Evolutionary conservation across 2,888 invertebrate genomes (phyloP).

Genomic region (Scaeva pyrastri): DNA sequence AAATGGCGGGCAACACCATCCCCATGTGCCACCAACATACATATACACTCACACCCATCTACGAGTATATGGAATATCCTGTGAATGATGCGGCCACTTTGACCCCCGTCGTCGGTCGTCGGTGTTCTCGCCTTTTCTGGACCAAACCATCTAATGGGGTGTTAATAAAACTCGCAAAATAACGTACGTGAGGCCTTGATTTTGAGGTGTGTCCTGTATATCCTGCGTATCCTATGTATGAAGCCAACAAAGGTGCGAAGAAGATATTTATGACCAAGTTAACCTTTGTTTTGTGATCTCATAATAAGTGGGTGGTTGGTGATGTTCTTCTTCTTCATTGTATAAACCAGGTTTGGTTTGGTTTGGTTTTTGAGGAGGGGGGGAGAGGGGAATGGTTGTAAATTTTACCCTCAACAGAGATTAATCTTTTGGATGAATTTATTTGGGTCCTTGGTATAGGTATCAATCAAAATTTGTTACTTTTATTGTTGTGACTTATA

Average conservation of each 20-base stretch:
- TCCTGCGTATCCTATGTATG: not conserved
- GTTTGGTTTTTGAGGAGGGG: not conserved
- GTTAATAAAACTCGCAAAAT: constrained; percentile 69
- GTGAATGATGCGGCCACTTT: constrained; percentile 62
- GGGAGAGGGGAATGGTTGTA: constrained; percentile 15
- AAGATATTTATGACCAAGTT: constrained; percentile 69
- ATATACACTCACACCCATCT: not conserved
- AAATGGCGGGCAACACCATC: not conserved
- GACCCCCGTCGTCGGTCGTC: constrained; percentile 7
- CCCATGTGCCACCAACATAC: no score
- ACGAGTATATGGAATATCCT: constrained; percentile 56
- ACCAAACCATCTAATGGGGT: constrained; percentile 72
- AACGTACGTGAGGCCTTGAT: not conserved
- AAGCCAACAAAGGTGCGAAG: constrained; percentile 62
- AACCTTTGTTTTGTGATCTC: constrained; percentile 75
- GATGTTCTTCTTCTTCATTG: not conserved
- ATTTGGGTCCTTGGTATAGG: constrained; percentile 51
- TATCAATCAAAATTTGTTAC: constrained; percentile 74
- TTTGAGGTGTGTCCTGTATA: not conserved
- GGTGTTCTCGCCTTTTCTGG: not conserved
- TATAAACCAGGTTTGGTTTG: not conserved
- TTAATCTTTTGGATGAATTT: constrained; percentile 68
- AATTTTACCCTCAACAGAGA: constrained; percentile 55
- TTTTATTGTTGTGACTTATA: constrained; percentile 35
- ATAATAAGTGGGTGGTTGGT: constrained; percentile 58